Evolutionary conservation across 2,797 vertebrate genomes (phyloP).

Genomic region (Prionace glauca): DNA sequence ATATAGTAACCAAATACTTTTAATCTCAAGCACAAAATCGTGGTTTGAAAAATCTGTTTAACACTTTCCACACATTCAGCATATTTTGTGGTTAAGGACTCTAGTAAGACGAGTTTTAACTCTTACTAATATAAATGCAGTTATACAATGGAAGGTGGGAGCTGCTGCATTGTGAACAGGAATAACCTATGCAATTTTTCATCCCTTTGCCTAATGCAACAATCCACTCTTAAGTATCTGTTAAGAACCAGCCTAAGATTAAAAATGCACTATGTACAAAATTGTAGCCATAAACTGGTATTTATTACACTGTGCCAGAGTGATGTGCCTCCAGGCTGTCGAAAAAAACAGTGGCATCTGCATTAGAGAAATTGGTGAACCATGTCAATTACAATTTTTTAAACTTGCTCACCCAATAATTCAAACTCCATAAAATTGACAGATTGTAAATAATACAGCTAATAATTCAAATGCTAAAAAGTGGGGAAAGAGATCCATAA

Average conservation of each 20-base stretch:
- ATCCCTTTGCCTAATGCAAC: neutral
- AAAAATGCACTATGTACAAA: no score
- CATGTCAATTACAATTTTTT: neutral
- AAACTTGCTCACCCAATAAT: neutral
- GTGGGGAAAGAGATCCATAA: neutral
- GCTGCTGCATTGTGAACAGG: neutral
- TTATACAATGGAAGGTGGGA: neutral
- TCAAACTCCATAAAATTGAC: slow-evolving; percentile 19
- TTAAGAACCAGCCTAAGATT: neutral
- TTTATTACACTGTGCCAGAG: neutral
- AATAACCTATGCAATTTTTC: neutral
- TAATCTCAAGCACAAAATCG: neutral
- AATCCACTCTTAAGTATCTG: neutral
- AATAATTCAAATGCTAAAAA: neutral
- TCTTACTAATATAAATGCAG: neutral
- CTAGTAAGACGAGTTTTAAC: neutral
- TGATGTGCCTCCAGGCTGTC: neutral
- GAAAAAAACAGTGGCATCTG: neutral
- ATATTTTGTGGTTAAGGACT: neutral
- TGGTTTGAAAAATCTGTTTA: neutral
- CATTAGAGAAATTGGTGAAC: slow-evolving; percentile 17
- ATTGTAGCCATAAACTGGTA: neutral
- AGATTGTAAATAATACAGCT: slow-evolving; percentile 7
- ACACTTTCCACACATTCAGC: neutral
- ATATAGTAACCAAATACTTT: neutral